Percentiles rank a stretch among this genome's conserved stretches.
Conservation (phyloP, 2,888 invertebrate species). For the Vannuccia rotundouncinata region DNA sequence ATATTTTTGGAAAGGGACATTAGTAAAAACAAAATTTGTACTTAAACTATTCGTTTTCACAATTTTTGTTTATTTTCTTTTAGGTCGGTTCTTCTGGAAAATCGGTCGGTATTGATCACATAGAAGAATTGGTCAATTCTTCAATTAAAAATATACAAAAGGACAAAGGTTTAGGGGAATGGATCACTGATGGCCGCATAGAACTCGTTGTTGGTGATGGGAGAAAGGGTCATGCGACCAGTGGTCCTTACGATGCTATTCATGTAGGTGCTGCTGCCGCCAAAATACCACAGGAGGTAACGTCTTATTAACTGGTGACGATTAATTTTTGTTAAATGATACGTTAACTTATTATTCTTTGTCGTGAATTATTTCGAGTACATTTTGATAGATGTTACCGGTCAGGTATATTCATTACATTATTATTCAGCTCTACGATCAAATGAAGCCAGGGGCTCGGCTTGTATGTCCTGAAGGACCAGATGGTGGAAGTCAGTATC, state of each 20-base stretch:
- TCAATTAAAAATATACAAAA: conserved; percentile 68
- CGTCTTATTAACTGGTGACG: conserved; percentile 38
- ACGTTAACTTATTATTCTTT: too few relatives aligned
- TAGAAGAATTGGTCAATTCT: conserved; percentile 58
- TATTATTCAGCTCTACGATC: conserved; percentile 72
- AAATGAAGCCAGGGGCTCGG: conserved; percentile 83
- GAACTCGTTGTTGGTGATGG: conserved; percentile 55
- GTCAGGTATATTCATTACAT: too few relatives aligned
- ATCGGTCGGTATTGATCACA: conserved; percentile 57
- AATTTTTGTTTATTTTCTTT: too few relatives aligned
- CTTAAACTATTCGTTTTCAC: too few relatives aligned
- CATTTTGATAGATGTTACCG: too few relatives aligned
- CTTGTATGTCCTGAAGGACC: conserved; percentile 77
- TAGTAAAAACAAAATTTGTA: too few relatives aligned
- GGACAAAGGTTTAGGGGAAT: not conserved
- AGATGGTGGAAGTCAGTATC: conserved; percentile 65
- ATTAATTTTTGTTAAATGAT: conserved; percentile 34
- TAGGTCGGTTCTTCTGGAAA: conserved; percentile 54
- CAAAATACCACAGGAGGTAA: conserved; percentile 55
- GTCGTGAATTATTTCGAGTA: too few relatives aligned
- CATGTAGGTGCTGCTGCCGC: conserved; percentile 58
- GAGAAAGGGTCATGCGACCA: conserved; percentile 48
- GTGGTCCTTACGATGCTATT: conserved; percentile 57
- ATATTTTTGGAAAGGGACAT: too few relatives aligned
- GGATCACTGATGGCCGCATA: conserved; percentile 44